Base-by-base conservation (phyloP, 1,140 invertebrate genomes). In the Calycopis cecrops region DNA sequence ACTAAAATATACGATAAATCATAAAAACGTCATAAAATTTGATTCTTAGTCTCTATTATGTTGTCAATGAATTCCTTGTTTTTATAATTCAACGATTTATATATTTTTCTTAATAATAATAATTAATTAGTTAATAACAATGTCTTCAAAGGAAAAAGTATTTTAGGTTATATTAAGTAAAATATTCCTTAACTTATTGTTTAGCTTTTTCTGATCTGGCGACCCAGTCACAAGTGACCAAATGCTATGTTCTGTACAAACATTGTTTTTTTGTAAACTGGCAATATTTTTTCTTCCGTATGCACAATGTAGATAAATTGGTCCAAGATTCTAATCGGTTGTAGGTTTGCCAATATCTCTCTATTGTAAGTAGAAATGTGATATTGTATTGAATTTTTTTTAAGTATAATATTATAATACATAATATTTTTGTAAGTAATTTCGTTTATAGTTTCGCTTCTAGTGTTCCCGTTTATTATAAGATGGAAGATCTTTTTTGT, bases 311-410 rank as follows among this genome's bases (percentile, higher is more conserved):
- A 44, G 40, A 44, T 44, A 44, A 16, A 67, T 52, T 48, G 53
- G 53, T 71, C 66, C 63, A 69, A 69, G 57, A 68, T 65, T 70
- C 68, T 67, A 68, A 63, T 78, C 69, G 70, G 65, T 73, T 76
- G 59, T 75, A 78, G 71, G 68, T 73, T 66, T 74, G 73, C 79
- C 78, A 82, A 84, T 84, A 85, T 87, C 80, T 87, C 79, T 87
- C 81, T 85, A 85, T 85, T 82, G 66, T 85, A 81, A 87, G 80
- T 87, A 87, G 84, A 85, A 76, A 84, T 87, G 84, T 87, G 84
- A 87, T 87, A 87, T 84, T 85, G 80, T 85, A 84, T 72, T 81
- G 81, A 71, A 79, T 85, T 85, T 81, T 69, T 73, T 79, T 80
- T 85, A 86, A 82, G 74, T 82, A 73, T 86, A 85, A 73, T 81